Percentiles rank a stretch among this genome's conserved stretches.
These are phyloP conservation scores for Pygoscelis antarcticus DNA, from an alignment of 2,113 vertebrate genomes.

Conservation along the genomic window DNA sequence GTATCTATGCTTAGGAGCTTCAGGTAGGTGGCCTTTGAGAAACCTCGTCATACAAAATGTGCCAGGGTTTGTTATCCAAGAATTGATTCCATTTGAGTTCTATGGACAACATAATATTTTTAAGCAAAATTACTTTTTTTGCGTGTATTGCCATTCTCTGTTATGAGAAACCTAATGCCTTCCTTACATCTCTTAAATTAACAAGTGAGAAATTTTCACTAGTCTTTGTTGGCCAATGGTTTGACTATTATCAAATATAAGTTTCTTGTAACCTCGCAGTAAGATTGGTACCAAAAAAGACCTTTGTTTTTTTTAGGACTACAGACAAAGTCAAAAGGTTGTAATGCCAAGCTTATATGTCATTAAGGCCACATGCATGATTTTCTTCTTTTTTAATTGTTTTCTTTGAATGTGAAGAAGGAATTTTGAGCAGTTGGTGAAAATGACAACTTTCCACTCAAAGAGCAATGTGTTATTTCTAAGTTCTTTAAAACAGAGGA, in stretches of 20 bases:
- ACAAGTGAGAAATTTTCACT: not conserved
- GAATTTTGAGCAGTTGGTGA: not conserved
- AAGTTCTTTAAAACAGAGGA: not conserved
- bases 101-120: not conserved
- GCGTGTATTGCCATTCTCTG: not conserved
- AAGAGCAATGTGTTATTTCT: not conserved
- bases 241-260: not conserved
- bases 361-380: not conserved
- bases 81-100: not conserved
- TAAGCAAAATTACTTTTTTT: not conserved
- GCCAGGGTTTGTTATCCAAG: not conserved
- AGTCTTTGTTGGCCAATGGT: not conserved
- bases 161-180: not conserved
- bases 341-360: not conserved
- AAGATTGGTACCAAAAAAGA: not conserved
- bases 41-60: not conserved
- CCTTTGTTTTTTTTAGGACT: not conserved
- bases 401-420: not conserved
- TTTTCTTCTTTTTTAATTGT: not conserved
- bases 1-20: not conserved
- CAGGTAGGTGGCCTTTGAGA: not conserved
- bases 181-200: not conserved
- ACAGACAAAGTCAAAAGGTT: not conserved
- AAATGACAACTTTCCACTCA: not conserved
- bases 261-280: not conserved